phyloP scores from a whole-genome alignment of 2,797 vertebrate genomes.

The Microcaecilia unicolor region DNA sequence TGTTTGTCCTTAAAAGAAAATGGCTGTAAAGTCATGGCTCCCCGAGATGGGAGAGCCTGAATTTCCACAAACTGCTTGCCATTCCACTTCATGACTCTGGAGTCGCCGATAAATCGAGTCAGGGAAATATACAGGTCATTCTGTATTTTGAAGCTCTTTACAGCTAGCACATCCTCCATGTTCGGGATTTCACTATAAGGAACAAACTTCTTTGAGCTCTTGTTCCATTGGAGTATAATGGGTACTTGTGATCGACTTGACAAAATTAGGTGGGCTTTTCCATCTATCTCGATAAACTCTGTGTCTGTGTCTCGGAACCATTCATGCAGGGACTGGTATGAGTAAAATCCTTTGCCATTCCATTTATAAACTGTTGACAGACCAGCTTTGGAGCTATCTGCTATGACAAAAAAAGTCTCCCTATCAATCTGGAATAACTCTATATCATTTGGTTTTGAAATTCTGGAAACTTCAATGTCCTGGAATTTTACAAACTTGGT shows the following conservation, averaged over 20 bases:
- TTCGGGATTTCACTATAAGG: constrained; percentile 85
- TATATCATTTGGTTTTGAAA: constrained; percentile 96
- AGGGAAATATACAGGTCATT: constrained; percentile 82
- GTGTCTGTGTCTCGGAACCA: constrained; percentile 97
- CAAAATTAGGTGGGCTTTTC: constrained; percentile 84
- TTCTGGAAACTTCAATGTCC: constrained; percentile 90
- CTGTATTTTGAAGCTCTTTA: constrained; percentile 86
- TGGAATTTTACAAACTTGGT: constrained; percentile 95
- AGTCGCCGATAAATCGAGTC: constrained; percentile 94
- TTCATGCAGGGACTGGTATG: constrained; percentile 89
- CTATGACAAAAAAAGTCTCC: constrained; percentile 90
- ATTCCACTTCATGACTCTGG: constrained; percentile 85
- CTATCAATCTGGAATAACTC: constrained; percentile 87
- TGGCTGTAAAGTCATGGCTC: constrained; percentile 93
- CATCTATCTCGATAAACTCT: constrained; percentile 84
- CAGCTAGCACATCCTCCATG: constrained; percentile 93
- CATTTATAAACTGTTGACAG: constrained; percentile 95
- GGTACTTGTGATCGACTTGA: constrained; percentile 93
- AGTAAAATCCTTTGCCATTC: constrained; percentile 95
- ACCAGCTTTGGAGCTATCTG: constrained; percentile 94
- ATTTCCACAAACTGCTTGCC: constrained; percentile 85
- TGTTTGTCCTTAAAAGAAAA: constrained; percentile 84
- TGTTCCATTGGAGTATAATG: constrained; percentile 93
- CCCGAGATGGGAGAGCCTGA: constrained; percentile 88
- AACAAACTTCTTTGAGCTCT: constrained; percentile 78